Percentiles rank a stretch among this genome's conserved stretches.
These are phyloP conservation scores for Crepidodera aurea DNA, from an alignment of 2,888 invertebrate species.

Conservation along the genomic window DNA sequence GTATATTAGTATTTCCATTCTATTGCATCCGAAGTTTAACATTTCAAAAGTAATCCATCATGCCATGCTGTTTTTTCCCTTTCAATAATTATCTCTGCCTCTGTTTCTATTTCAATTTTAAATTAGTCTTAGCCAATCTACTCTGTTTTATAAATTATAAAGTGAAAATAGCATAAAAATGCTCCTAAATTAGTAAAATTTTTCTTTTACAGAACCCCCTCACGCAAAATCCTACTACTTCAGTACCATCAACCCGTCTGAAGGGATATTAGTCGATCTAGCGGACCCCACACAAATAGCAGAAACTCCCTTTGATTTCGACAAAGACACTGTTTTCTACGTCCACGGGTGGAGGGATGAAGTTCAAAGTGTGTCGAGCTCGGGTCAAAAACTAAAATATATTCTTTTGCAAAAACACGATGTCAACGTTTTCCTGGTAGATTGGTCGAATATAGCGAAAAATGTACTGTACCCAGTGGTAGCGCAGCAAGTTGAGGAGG, in stretches of 20 bases:
- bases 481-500: conserved; percentile 21
- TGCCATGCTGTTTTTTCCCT: no score
- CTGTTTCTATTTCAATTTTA: no score
- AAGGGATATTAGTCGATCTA: conserved; percentile 1
- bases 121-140: no score
- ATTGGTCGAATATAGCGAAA: conserved; percentile 46
- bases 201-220: no score
- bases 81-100: no score
- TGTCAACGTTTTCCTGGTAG: conserved; percentile 54
- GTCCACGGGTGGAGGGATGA: conserved; percentile 54
- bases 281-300: background rate
- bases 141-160: no score
- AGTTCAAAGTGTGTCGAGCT: conserved; percentile 41
- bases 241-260: background rate
- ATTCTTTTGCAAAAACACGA: conserved; percentile 46
- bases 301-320: conserved; percentile 41
- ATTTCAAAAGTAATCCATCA: no score
- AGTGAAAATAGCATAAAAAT: no score
- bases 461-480: conserved; percentile 25
- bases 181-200: no score
- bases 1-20: no score
- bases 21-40: no score
- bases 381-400: conserved; percentile 41
- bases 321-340: conserved; percentile 47
- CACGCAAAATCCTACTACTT: background rate